These are phyloP conservation scores for Falco biarmicus DNA, from an alignment of 2,797 vertebrate genomes.

Conservation along the genomic window DNA sequence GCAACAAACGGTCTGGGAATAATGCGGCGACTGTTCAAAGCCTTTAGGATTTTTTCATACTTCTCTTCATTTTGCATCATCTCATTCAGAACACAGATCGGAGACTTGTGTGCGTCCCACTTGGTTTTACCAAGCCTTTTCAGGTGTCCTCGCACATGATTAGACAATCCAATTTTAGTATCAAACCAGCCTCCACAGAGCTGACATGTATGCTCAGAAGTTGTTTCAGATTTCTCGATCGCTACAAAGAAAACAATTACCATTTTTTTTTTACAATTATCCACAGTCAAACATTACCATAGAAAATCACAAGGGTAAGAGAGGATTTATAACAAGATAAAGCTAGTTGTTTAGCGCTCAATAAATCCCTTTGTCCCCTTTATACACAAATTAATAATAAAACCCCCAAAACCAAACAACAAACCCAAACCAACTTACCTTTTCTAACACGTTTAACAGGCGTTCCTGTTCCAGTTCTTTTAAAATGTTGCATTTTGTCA, in stretches of 20 bases:
- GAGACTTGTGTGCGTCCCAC: conserved; percentile 91
- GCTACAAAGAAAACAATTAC: conserved; percentile 76
- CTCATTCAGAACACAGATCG: conserved; percentile 92
- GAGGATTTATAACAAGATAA: background rate
- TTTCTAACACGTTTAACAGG: conserved; percentile 89
- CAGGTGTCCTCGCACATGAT: conserved; percentile 97
- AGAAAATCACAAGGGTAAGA: background rate
- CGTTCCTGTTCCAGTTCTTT: conserved; percentile 85
- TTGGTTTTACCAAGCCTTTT: conserved; percentile 94
- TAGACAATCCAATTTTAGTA: conserved; percentile 97
- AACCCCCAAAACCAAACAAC: background rate
- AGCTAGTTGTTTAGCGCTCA: background rate
- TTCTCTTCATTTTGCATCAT: conserved; percentile 98
- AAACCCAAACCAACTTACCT: conserved; percentile 79
- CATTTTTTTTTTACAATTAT: conserved; percentile 17
- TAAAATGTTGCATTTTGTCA: conserved; percentile 91
- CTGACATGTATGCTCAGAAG: conserved; percentile 91
- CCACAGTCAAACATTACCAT: background rate
- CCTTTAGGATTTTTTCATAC: conserved; percentile 91
- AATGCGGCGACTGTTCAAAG: conserved; percentile 90
- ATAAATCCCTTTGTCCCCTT: background rate
- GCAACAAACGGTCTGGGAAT: conserved; percentile 85
- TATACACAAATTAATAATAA: background rate
- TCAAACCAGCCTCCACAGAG: conserved; percentile 96
- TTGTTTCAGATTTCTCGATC: conserved; percentile 87